Conservation (phyloP, 1,140 invertebrate genomes). For the Myzus persicae region DNA sequence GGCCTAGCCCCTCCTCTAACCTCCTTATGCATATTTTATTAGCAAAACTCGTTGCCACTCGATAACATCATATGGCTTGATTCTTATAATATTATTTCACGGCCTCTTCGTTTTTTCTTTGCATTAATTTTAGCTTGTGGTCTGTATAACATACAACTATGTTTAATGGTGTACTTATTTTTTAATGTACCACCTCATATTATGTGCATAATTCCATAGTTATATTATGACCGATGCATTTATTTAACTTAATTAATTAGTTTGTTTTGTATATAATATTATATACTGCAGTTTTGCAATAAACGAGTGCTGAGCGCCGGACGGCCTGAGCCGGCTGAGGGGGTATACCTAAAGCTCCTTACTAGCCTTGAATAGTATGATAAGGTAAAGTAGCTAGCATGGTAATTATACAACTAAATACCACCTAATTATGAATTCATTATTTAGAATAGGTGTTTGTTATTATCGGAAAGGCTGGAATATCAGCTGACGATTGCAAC, state of each 20-base stretch:
- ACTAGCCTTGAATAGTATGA: neutral
- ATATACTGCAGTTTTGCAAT: neutral
- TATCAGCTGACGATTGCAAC: neutral
- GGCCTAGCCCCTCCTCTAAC: neutral
- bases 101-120: neutral
- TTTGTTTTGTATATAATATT: neutral
- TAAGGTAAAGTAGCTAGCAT: neutral
- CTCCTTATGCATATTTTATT: neutral
- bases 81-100: neutral
- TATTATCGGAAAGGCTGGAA: neutral
- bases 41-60: neutral
- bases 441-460: neutral
- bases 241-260: neutral
- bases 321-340: too few species aligned
- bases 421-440: neutral
- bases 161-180: neutral
- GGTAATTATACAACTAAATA: neutral
- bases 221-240: neutral
- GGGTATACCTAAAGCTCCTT: neutral
- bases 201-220: neutral
- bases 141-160: neutral
- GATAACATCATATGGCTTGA: neutral
- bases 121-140: too few species aligned
- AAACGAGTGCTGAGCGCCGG: neutral
- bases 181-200: neutral